Conservation (phyloP, 2,888 invertebrate species). For the Leuctra nigra region DNA sequence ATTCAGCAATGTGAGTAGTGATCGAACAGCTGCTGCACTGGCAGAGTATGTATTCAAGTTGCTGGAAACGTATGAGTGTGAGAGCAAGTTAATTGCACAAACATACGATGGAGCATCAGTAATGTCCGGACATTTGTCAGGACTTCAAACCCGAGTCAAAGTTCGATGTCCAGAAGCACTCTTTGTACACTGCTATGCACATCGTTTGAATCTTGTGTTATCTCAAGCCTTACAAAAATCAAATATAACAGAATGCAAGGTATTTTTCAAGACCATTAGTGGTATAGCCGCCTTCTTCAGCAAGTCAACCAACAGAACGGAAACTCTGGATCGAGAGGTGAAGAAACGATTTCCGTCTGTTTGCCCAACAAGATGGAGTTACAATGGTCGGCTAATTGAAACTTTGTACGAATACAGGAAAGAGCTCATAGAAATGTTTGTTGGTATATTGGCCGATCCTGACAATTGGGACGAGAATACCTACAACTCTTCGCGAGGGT, state of each 20-base stretch:
- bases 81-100: background rate
- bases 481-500: background rate
- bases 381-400: background rate
- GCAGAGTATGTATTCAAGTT: background rate
- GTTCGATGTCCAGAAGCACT: background rate
- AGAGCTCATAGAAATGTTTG: background rate
- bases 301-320: background rate
- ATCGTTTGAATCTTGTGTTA: background rate
- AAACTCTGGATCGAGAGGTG: background rate
- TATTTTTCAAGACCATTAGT: slow-evolving; percentile 2
- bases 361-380: background rate
- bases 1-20: background rate
- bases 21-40: background rate
- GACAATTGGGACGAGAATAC: background rate
- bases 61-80: background rate
- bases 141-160: background rate
- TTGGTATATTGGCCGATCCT: background rate
- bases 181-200: slow-evolving; percentile 3
- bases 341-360: background rate
- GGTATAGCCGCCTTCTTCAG: background rate
- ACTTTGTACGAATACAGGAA: background rate
- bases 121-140: background rate
- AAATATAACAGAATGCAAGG: background rate
- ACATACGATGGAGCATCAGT: slow-evolving; percentile 6
- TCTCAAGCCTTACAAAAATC: background rate